Evolutionary conservation across 2,113 vertebrate genomes (phyloP), one percentile per base, ranked within the genome.

Genomic region (human): DNA sequence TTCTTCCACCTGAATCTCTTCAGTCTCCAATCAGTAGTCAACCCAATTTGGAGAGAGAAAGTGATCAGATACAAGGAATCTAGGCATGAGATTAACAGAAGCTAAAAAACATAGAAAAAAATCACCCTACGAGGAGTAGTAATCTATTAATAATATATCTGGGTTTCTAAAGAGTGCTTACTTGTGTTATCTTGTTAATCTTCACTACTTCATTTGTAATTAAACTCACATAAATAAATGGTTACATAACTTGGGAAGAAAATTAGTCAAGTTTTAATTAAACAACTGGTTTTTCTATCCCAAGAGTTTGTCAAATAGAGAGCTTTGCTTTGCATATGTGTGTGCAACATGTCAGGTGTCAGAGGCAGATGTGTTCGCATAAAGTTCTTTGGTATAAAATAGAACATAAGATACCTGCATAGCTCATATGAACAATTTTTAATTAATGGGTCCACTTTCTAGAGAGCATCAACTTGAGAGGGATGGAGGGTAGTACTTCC

Each of bases 281-380:
- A 85, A 76, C 48, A 78, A 68, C 43, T 52, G 76, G 22, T 43
- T 93, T 94, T 72, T 93, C 94, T 61, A 92, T 48, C 50, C 84
- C 40, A 45, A 72, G 48, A 25, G 70, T 13, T 30, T 85, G 20
- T n/a, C n/a, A 32, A 30, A 57, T n/a, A 86, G 52, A 92, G 16
- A 93, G 18, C 18, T 70, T 61, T 66, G 8, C 61, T 82, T 78
- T 89, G 40, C n/a, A 52, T 9, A 38, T 30, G 8, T 35, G 7
- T 92, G 52, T 48, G 23, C 50, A 55, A 6, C 43, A 61, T 78
- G 17, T 81, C 85, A 85, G 52, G n/a, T 50, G 23, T 80, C 50
- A 50, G n/a, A 72, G 11, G 43, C 16, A 76, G 22, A 52, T 35
- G 16, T 22, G 94, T 32, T 93, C 55, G 66, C 94, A 82, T 86